Conservation (phyloP, 2,113 vertebrate genomes). For the Vulpes lagopus region DNA sequence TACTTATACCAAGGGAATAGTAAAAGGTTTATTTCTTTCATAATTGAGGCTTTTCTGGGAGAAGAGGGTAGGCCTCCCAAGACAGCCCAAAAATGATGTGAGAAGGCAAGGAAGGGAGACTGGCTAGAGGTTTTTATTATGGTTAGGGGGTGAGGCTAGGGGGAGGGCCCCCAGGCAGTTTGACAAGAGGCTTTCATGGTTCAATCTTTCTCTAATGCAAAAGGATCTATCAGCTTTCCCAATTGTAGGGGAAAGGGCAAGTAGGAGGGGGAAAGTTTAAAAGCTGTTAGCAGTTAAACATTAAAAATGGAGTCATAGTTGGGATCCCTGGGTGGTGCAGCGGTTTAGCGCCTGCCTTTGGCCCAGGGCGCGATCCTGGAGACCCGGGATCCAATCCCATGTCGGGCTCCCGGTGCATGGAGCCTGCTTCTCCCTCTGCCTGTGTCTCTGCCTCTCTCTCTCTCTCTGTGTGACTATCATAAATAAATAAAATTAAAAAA, state of each 20-base stretch:
- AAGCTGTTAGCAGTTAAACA: background rate
- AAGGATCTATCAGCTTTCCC: background rate
- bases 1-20: accelerated
- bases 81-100: background rate
- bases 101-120: background rate
- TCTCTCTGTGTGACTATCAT: too few relatives aligned
- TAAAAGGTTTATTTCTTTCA: background rate
- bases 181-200: background rate
- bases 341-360: too few relatives aligned
- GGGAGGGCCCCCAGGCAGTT: background rate
- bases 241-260: background rate
- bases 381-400: too few relatives aligned
- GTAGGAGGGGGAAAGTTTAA: background rate
- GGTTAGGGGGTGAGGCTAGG: background rate
- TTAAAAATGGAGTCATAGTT: background rate
- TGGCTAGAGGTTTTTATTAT: background rate
- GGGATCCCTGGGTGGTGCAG: too few relatives aligned
- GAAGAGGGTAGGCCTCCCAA: background rate
- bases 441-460: too few relatives aligned
- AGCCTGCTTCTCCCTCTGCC: too few relatives aligned
- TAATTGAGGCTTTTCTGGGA: background rate
- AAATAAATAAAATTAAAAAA: too few relatives aligned
- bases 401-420: too few relatives aligned
- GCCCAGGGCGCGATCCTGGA: too few relatives aligned
- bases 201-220: background rate